These are phyloP conservation scores for Tipula helvola DNA, from an alignment of 2,888 invertebrate genomes.

Conservation along the genomic window DNA sequence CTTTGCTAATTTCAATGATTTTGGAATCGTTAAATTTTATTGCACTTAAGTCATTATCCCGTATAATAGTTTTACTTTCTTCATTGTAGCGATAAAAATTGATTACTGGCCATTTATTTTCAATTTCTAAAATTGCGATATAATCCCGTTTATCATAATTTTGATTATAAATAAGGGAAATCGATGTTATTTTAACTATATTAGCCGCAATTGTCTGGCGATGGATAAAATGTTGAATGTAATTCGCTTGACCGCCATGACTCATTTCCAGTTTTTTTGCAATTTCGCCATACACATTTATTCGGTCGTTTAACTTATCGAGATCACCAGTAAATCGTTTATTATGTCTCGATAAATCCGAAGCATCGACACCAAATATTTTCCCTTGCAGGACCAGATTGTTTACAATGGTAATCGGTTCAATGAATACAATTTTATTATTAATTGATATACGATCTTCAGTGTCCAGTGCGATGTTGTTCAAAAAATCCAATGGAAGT, in stretches of 20 bases:
- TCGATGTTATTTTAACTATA: slow-evolving; percentile 18
- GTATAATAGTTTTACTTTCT: background rate
- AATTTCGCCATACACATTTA: background rate
- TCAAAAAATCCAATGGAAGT: background rate
- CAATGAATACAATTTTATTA: background rate
- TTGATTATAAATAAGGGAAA: background rate
- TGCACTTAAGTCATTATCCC: background rate
- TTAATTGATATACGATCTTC: background rate
- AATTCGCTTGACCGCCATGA: slow-evolving; percentile 18
- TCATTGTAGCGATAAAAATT: background rate
- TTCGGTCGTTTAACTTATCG: background rate
- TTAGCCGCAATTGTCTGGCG: slow-evolving; percentile 22
- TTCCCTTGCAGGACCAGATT: background rate
- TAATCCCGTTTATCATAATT: background rate
- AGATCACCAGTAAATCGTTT: background rate
- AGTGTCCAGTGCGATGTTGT: background rate
- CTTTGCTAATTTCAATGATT: background rate
- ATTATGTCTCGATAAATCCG: background rate
- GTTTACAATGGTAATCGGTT: background rate
- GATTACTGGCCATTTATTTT: background rate
- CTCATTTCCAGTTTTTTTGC: background rate
- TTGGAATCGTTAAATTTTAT: background rate
- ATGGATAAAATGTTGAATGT: slow-evolving; percentile 25
- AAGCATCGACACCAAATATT: background rate
- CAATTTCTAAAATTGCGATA: background rate